These are phyloP conservation scores for Ctenopoma multispine DNA, from an alignment of 2,797 vertebrate species.

Conservation along the genomic window DNA sequence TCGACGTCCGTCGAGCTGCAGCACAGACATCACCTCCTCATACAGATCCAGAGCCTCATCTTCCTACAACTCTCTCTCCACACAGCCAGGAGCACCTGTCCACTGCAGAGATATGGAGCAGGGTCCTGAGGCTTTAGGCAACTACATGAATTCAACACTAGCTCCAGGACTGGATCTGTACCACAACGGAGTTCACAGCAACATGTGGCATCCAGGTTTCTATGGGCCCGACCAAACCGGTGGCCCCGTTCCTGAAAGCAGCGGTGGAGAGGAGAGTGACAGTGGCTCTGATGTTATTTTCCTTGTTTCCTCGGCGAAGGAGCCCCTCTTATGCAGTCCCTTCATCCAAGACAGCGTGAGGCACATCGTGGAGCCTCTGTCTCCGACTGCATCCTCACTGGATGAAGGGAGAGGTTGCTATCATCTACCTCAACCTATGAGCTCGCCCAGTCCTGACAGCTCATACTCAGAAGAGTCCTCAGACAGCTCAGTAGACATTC, in stretches of 20 bases:
- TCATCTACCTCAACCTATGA: conserved; percentile 69
- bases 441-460: conserved; percentile 73
- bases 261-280: conserved; percentile 73
- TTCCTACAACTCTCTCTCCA: conserved; percentile 50
- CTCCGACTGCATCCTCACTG: conserved; percentile 62
- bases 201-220: conserved; percentile 73
- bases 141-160: conserved; percentile 60
- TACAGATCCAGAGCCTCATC: conserved; percentile 66
- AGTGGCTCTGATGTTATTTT: conserved; percentile 79
- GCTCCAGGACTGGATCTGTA: conserved; percentile 64
- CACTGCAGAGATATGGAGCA: conserved; percentile 65
- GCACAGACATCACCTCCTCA: conserved; percentile 57
- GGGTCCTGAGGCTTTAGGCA: conserved; percentile 31
- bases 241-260: conserved; percentile 57
- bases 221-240: conserved; percentile 56
- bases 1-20: conserved; percentile 60
- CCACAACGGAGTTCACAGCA: conserved; percentile 55
- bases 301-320: conserved; percentile 73
- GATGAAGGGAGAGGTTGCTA: conserved; percentile 65
- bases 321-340: conserved; percentile 68
- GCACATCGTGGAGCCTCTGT: conserved; percentile 67
- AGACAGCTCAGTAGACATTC: conserved; percentile 74
- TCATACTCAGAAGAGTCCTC: conserved; percentile 74
- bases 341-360: conserved; percentile 67
- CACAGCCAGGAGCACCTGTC: conserved; percentile 17